Conservation (phyloP, 2,888 invertebrate species). For the Luperina testacea region DNA sequence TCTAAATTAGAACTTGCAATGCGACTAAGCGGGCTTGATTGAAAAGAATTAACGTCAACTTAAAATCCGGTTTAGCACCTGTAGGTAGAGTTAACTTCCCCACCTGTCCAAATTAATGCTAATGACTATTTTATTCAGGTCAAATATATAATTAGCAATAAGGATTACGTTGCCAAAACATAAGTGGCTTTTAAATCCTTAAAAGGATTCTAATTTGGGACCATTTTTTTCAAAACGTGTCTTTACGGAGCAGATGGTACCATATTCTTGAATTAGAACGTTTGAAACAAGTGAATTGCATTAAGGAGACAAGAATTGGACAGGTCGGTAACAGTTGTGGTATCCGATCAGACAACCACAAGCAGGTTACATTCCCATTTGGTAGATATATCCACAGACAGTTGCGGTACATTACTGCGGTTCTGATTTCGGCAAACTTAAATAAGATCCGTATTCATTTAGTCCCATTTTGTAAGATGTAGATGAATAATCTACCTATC, state of each 20-base stretch:
- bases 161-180: slow-evolving; percentile 32
- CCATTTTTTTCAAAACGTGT: neutral
- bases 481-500: neutral
- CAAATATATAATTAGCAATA: slow-evolving; percentile 10
- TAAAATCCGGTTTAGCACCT: slow-evolving; percentile 35
- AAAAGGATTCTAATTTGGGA: slow-evolving; percentile 19
- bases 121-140: slow-evolving; percentile 31
- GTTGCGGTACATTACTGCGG: slow-evolving; percentile 24
- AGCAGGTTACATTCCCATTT: slow-evolving; percentile 20
- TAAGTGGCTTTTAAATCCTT: slow-evolving; percentile 16
- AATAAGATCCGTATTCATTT: neutral
- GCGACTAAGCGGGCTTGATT: slow-evolving; percentile 3
- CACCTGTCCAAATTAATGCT: slow-evolving; percentile 20
- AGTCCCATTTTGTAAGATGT: neutral
- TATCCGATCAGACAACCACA: slow-evolving; percentile 21
- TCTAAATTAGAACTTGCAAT: slow-evolving; percentile 7
- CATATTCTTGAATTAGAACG: slow-evolving; percentile 6
- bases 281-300: slow-evolving; percentile 32
- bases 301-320: slow-evolving; percentile 14
- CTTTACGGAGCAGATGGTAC: slow-evolving; percentile 8
- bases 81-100: neutral
- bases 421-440: slow-evolving; percentile 28
- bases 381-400: neutral
- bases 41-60: slow-evolving; percentile 42
- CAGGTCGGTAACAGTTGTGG: slow-evolving; percentile 14